Base-by-base conservation (phyloP, 2,113 vertebrate species). In the Rhinichthys klamathensis region DNA sequence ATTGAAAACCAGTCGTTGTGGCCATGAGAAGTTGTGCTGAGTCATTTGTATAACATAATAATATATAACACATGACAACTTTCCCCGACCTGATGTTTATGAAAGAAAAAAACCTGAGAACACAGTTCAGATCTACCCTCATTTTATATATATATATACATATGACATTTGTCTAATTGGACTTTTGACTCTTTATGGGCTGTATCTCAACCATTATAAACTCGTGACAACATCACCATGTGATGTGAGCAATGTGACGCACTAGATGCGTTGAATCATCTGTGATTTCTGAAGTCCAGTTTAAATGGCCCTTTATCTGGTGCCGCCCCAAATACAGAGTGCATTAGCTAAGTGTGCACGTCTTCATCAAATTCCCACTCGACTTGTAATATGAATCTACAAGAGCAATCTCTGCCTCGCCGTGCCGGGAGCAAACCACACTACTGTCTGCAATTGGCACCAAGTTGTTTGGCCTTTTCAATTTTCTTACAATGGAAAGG, bases 141-240 rank as follows among this genome's bases (percentile, higher is more conserved):
- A 72, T 5, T n/a, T 41, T 35, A 35, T 38, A 38, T 7, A 38
- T 38, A 38, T 38, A 7, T 38, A 38, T 38, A 7, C 7, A 38
- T 7, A 38, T 7, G 5, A 25, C 23, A 46, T 44, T 46, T n/a
- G 21, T 73, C 12, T 25, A 16, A 73, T 73, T 74, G 70, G 70
- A 74, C 41, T 46, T 74, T 70, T 41, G 67, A 70, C 67, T 41
- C 67, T 69, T n/a, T n/a, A n/a, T n/a, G n/a, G n/a, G n/a, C n/a
- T n/a, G n/a, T n/a, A n/a, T n/a, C n/a, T n/a, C n/a, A n/a, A n/a
- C n/a, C n/a, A n/a, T n/a, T n/a, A n/a, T n/a, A n/a, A n/a, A n/a
- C n/a, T n/a, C n/a, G 70, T 46, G 70, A 73, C 23, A 15, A 38
- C 32, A 0, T 46, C 23, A 46, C 38, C 70, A 46, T 25, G 23